Base-by-base conservation (phyloP, 2,113 vertebrate species). In the Loxodonta africana region DNA sequence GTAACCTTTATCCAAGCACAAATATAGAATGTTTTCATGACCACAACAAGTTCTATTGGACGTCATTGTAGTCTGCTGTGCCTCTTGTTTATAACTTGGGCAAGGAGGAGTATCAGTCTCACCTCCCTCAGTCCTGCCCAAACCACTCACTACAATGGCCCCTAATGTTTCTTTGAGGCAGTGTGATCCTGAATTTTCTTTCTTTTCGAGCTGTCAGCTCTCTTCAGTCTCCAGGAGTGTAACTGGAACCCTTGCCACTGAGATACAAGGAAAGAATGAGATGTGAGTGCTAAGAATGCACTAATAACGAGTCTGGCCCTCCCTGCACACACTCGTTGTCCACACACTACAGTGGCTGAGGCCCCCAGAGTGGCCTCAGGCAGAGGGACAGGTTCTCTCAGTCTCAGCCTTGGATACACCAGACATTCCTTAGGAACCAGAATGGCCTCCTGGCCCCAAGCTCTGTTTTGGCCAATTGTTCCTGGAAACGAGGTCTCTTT, bases 261-360 rank as follows among this genome's bases (percentile, higher is more conserved):
- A 63, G 67, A 91, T 37, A 23, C 28, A 30, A 46, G 41, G 37
- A 25, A 80, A 83, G 88, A 74, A 90, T 11, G 89, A n/a, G 74
- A 91, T 18, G 0, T 83, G 76, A 80, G 28, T 8, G 21, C 57
- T 33, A 41, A 80, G 67, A 78, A 48, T 0, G 8, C 0, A 0
- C 0, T 5, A 18, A 1, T 5, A 15, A 8, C 3, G 8, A 26
- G 62, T n/a, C 7, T 18, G 21, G 0, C 23, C 26, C 6, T 21
- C 46, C 90, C 28, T 6, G 1, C 28, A 2, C 0, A 17, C 7
- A 1, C 37, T 11, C 33, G 62, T 46, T 4, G 1, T 17, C 69
- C 41, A 20, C 12, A 28, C 63, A 12, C 1, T 5, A 6, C 67
- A 7, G 1, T 6, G 26, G 78, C n/a, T 11, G 20, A 69, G 41